Percentiles rank a stretch among this genome's conserved stretches.
Conservation (phyloP, 2,888 invertebrate species). For the Sepioteuthis lessoniana region DNA sequence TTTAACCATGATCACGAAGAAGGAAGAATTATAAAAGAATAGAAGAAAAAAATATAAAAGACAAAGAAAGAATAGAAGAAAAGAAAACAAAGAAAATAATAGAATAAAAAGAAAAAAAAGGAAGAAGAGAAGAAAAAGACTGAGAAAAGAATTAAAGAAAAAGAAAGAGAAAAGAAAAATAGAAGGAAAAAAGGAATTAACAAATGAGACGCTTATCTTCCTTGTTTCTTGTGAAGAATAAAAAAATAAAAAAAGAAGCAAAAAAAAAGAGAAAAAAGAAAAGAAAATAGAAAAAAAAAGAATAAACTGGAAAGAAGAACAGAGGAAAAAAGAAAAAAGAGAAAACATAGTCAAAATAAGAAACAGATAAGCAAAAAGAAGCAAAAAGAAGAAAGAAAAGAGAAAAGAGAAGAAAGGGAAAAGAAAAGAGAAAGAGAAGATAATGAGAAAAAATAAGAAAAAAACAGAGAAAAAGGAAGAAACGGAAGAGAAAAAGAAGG, state of each 20-base stretch:
- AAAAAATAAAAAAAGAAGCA: not conserved
- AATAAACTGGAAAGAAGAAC: not conserved
- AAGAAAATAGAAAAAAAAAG: not conserved
- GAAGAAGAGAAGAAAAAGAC: not conserved
- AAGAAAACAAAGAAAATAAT: no score
- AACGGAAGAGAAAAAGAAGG: not conserved
- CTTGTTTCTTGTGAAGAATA: no score
- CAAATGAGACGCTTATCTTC: no score
- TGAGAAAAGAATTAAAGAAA: not conserved
- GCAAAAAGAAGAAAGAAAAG: not conserved
- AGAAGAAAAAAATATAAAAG: no score
- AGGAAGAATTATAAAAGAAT: no score
- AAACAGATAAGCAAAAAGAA: not conserved
- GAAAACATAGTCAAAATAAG: no score
- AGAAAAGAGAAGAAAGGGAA: not conserved
- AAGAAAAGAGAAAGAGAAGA: fast-evolving
- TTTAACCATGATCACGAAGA: no score
- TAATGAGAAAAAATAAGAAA: not conserved
- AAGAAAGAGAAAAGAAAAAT: not conserved
- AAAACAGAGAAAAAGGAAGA: not conserved
- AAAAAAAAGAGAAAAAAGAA: not conserved
- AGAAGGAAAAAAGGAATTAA: not conserved
- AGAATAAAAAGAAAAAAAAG: not conserved
- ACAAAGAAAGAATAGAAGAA: no score
- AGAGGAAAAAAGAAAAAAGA: not conserved